Conservation (phyloP, 2,797 vertebrate species). For the Okamejei kenojei region DNA sequence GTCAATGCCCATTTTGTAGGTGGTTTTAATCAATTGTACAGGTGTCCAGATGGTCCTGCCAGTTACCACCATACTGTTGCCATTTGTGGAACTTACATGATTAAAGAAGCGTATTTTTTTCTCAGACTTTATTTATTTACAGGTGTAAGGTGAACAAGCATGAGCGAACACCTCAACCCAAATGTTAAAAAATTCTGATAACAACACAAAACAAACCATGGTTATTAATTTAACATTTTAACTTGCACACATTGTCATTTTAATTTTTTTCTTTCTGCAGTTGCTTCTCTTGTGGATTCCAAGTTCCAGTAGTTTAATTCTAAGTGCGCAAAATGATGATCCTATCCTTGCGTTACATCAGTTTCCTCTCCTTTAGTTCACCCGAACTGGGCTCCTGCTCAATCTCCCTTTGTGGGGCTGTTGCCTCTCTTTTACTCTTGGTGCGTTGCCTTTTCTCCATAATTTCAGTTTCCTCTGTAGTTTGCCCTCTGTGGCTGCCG, state of each 20-base stretch:
- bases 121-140: neutral
- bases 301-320: neutral
- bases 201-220: neutral
- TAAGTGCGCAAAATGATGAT: neutral
- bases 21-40: neutral
- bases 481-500: neutral
- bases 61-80: neutral
- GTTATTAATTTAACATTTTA: neutral
- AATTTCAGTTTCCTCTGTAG: neutral
- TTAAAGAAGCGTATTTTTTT: neutral
- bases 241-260: neutral
- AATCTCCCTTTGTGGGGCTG: slow-evolving; percentile 2
- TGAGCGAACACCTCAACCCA: neutral
- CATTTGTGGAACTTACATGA: neutral
- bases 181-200: neutral
- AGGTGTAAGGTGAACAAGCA: neutral
- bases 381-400: too few species aligned
- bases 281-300: neutral
- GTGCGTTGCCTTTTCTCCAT: neutral
- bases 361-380: neutral
- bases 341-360: neutral
- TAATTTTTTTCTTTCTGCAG: neutral
- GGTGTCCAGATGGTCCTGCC: neutral
- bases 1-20: neutral
- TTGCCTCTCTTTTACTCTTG: neutral